phyloP scores from a whole-genome alignment of 2,888 invertebrate genomes.

The Rhopalosiphum nymphaeae region DNA sequence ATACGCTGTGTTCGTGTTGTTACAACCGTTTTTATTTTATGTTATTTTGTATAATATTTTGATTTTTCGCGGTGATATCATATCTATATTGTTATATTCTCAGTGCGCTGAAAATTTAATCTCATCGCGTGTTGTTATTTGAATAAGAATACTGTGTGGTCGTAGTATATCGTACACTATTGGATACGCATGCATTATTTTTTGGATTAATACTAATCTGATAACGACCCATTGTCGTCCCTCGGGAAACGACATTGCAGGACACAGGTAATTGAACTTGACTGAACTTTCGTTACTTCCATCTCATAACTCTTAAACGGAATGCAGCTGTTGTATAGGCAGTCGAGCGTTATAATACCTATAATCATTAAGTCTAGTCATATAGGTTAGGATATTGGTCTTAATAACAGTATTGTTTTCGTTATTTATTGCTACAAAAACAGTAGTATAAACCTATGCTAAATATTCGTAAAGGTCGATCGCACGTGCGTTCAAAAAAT shows the following conservation, averaged over 20 bases:
- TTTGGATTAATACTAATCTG: constrained; percentile 31
- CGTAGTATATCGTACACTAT: not conserved
- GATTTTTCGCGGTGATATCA: not conserved
- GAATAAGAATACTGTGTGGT: not conserved
- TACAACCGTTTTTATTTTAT: not conserved
- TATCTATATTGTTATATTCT: not conserved
- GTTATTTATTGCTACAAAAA: not conserved
- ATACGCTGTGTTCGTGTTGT: not conserved
- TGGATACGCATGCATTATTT: not conserved
- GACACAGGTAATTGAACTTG: constrained; percentile 35
- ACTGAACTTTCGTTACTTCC: not conserved
- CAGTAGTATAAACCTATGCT: not conserved
- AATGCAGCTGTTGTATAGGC: not conserved
- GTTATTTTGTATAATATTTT: not conserved
- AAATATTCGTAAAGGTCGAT: not conserved
- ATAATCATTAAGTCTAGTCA: not conserved
- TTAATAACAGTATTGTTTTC: not conserved
- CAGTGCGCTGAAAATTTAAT: not conserved
- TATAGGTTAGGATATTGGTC: not conserved
- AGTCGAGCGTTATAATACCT: not conserved
- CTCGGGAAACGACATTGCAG: constrained; percentile 6
- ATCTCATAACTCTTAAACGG: not conserved
- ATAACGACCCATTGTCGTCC: not conserved
- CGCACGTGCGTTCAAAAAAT: not conserved
- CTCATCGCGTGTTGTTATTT: not conserved